Base-by-base conservation (phyloP, 2,888 invertebrate genomes). In the Stenodera caucasica region DNA sequence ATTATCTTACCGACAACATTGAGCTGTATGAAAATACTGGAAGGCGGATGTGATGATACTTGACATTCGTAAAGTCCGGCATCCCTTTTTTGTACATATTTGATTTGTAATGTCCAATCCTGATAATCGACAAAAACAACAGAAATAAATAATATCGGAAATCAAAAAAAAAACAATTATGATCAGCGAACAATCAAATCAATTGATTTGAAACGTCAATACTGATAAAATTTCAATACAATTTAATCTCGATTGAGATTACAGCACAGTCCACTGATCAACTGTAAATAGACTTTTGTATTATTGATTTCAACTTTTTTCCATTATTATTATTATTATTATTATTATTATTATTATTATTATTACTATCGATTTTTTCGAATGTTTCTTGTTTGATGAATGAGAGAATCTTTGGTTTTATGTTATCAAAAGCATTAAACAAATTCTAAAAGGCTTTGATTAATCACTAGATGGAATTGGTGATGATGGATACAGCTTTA, bases 101-200 rank as follows among this genome's bases (percentile, higher is more conserved):
- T 90, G 77, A 95, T 92, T 85, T 94, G 93, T 64, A 95, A 82
- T 64, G 94, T 92, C 94, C 94, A 95, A 81, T 94, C 94, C 90
- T 91, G 83, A 15, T 81, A n/a, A 33, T n/a, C 2, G 11, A 32
- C 35, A 35, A 1, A 21, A 45, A 78, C 63, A 73, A 32, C 32
- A 45, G 3, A 21, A 12, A 45, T 11, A 11, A 45, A 12, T 7
- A 7, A 26, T 12, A 45, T 21, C 18, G 14, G 8, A 35, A 35
- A 35, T 35, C 12, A 6, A 40, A 40, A 4, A 35, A 35, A 14
- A 35, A 4, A 37, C 15, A 15, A 45, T 45, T 18, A 21, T 45
- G 11, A 45, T 45, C 18, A 21, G 15, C 1, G 12, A 32, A 8
- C 1, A 9, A 8, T 2, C 2, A 1, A 8, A 8, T 32, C 32